Percentiles rank a stretch among this genome's conserved stretches.
Evolutionary conservation across 1,140 invertebrate species (phyloP).

Genomic region (Diabrotica virgifera): DNA sequence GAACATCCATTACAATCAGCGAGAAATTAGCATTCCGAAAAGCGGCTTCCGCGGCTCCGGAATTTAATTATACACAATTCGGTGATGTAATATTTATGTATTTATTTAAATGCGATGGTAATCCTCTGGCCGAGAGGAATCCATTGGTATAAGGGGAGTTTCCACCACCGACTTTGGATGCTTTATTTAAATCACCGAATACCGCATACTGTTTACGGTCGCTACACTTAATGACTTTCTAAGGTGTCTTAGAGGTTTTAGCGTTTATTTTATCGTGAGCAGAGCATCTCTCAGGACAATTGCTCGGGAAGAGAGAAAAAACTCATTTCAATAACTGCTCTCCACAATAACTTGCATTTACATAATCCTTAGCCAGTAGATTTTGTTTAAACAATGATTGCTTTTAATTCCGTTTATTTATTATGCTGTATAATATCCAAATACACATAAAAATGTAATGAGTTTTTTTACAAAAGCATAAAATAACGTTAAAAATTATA

Average conservation of each 20-base stretch:
- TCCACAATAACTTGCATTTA: constrained; percentile 3
- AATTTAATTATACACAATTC: constrained; percentile 51
- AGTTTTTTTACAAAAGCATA: no score
- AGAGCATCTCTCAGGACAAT: constrained; percentile 4
- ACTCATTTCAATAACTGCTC: constrained; percentile 6
- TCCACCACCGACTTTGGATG: constrained; percentile 20
- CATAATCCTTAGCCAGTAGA: not conserved
- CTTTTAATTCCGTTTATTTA: no score
- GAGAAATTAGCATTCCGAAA: constrained; percentile 47
- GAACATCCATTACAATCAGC: constrained; percentile 46
- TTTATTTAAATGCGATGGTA: constrained; percentile 52
- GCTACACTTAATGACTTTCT: constrained; percentile 37
- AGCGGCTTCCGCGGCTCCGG: constrained; percentile 42
- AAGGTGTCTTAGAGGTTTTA: constrained; percentile 39
- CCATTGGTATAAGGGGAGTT: constrained; percentile 27
- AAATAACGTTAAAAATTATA: no score
- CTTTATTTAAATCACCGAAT: constrained; percentile 30
- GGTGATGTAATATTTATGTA: constrained; percentile 51
- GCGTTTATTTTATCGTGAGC: constrained; percentile 31
- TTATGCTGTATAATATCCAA: no score
- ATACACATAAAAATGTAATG: no score
- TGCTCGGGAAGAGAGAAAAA: constrained; percentile 4
- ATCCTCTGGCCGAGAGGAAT: constrained; percentile 38
- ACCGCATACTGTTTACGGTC: constrained; percentile 34
- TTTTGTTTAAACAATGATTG: not conserved